Base-by-base conservation (phyloP, 1,140 invertebrate species). In the Oryctes rhinoceros region DNA sequence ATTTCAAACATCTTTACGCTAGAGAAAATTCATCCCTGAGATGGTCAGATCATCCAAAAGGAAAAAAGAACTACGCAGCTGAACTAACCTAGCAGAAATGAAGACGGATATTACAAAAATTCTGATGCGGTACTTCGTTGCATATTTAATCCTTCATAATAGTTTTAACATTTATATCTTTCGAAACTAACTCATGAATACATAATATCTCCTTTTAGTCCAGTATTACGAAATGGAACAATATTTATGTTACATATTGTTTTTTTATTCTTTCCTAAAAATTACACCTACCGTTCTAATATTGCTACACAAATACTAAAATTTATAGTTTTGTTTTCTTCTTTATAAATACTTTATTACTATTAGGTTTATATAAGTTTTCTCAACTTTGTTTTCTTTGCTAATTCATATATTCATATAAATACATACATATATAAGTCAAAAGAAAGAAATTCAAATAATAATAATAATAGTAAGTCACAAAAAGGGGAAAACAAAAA, bases 21-120 rank as follows among this genome's bases (percentile, higher is more conserved):
- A n/a, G n/a, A 71, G 10, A 6, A 15, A 74, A 81, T 82, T 76
- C 47, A 84, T 84, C 84, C 84, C 84, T 83, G 84, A 84, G 84
- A 82, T 62, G 79, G 79, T 78, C 80, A 82, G 81, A 84, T 83
- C 80, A 81, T 15, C 4, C n/a, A n/a, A n/a, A n/a, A n/a, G n/a
- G n/a, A 71, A 30, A 71, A 71, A 1, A 71, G 35, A 20, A 71
- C 53, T 15, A 39, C 7, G 39, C 3, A 39, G 53, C 5, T n/a
- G 20, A 71, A 30, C n/a, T 30, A 71, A 24, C 11, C 4, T 13
- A 71, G 11, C 0, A 71, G 24, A 71, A 35, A 71, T 13, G 24
- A 67, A 76, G 81, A 62, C 67, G 80, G 75, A 77, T 62, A 44
- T 79, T n/a, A 76, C 78, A 11, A 79, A 78, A 76, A 48, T 59